These are phyloP conservation scores for Seira ritae DNA, from an alignment of 2,888 invertebrate genomes.

Conservation along the genomic window DNA sequence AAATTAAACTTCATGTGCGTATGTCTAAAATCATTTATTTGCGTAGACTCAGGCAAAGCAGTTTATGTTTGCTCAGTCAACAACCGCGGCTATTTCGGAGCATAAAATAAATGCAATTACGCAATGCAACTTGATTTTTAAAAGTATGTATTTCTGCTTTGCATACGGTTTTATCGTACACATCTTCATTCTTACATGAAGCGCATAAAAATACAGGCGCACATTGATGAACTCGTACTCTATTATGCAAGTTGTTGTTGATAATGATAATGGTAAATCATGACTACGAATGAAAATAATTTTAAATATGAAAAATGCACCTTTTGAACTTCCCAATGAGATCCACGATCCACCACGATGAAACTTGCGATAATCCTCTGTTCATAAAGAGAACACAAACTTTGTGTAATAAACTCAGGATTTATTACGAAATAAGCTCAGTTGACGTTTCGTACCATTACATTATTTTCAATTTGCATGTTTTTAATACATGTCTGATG, in stretches of 20 bases:
- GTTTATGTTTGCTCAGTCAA: too few relatives aligned
- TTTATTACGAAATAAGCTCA: constrained; percentile 13
- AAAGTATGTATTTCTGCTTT: too few relatives aligned
- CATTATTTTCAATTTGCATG: not conserved
- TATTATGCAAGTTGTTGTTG: constrained; percentile 23
- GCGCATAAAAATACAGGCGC: too few relatives aligned
- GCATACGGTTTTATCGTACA: too few relatives aligned
- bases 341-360: constrained; percentile 28
- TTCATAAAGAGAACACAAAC: constrained; percentile 1
- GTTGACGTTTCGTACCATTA: constrained; percentile 7
- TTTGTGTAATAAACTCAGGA: constrained; percentile 2
- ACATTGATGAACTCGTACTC: too few relatives aligned
- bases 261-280: constrained; percentile 21
- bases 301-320: not conserved
- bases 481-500: not conserved
- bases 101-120: too few relatives aligned
- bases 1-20: constrained; percentile 18
- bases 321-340: constrained; percentile 10
- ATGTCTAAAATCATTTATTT: not conserved
- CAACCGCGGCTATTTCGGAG: too few relatives aligned
- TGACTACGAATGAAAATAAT: constrained; percentile 27
- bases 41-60: too few relatives aligned
- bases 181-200: too few relatives aligned
- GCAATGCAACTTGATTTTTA: too few relatives aligned
- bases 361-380: too few relatives aligned